Evolutionary conservation across 2,797 vertebrate genomes (phyloP).

Genomic region (Yasuhikotakia modesta): DNA sequence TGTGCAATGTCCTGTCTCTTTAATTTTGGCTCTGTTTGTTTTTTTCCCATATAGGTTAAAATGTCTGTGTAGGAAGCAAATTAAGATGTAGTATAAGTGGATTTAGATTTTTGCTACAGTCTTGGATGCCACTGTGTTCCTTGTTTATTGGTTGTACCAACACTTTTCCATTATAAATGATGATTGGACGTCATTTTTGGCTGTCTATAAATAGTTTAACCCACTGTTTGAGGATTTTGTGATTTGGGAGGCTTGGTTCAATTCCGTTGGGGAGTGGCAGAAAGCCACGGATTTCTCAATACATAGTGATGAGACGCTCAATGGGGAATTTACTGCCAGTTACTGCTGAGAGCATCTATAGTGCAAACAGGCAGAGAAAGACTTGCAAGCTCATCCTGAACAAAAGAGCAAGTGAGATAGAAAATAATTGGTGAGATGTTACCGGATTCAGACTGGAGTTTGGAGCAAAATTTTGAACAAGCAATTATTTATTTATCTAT

Average conservation of each 20-base stretch:
- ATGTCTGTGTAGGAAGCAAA: conserved; percentile 5
- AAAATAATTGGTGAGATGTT: background rate
- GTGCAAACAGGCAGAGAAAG: conserved; percentile 17
- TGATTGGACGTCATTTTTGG: conserved; percentile 25
- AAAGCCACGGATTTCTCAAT: conserved; percentile 39
- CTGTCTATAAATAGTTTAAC: conserved; percentile 31
- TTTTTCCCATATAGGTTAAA: conserved; percentile 10
- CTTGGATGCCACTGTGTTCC: background rate
- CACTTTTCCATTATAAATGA: background rate
- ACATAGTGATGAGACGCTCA: conserved; percentile 43
- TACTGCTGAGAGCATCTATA: conserved; percentile 15
- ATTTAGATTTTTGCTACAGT: background rate
- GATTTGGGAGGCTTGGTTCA: conserved; percentile 36
- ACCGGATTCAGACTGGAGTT: background rate
- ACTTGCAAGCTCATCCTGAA: conserved; percentile 5
- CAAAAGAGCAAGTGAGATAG: background rate
- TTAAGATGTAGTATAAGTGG: conserved; percentile 7
- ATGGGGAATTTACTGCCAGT: conserved; percentile 28
- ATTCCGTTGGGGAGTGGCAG: conserved; percentile 33
- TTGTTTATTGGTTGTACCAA: conserved; percentile 21
- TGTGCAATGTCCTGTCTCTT: conserved; percentile 37
- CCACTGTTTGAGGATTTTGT: conserved; percentile 23
- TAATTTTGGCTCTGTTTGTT: conserved; percentile 15
- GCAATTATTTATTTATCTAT: background rate
- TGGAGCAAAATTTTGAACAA: background rate